These are phyloP conservation scores for Corythoichthys haematopterus DNA, from an alignment of 2,113 vertebrate genomes.

Conservation along the genomic window DNA sequence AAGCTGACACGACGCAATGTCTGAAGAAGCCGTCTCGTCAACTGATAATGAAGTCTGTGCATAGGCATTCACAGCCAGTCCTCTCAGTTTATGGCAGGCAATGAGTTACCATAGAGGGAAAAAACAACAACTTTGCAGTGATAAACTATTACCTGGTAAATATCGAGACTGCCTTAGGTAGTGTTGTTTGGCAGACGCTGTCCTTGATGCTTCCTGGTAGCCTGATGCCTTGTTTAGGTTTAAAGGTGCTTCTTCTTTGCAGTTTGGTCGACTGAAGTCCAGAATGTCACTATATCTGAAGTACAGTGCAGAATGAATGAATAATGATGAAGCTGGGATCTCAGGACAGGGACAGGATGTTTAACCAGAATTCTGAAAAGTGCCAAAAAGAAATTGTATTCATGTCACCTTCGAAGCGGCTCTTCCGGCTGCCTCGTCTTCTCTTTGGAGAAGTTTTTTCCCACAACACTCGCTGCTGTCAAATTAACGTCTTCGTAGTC, in stretches of 20 bases:
- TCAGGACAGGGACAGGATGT: not conserved
- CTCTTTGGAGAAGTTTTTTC: conserved; percentile 72
- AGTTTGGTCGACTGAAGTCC: conserved; percentile 79
- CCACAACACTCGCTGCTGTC: conserved; percentile 53
- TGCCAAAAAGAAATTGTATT: not conserved
- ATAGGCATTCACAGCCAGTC: too few relatives aligned
- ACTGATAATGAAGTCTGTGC: too few relatives aligned
- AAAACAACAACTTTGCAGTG: not conserved
- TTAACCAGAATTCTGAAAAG: not conserved
- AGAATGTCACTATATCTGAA: conserved; percentile 82
- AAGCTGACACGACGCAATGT: too few relatives aligned
- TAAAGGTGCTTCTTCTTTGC: conserved; percentile 71
- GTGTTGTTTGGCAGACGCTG: conserved; percentile 82
- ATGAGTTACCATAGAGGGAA: too few relatives aligned
- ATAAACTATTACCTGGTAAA: conserved; percentile 78
- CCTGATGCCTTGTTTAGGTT: conserved; percentile 71
- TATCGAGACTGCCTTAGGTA: conserved; percentile 90
- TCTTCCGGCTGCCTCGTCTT: conserved; percentile 76
- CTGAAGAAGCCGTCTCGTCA: too few relatives aligned
- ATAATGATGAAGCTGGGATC: too few relatives aligned
- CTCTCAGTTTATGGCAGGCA: too few relatives aligned
- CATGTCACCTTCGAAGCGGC: conserved; percentile 72
- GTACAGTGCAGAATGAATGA: not conserved
- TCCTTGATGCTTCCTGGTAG: conserved; percentile 74
- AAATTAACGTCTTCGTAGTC: conserved; percentile 78